Base-by-base conservation (phyloP, 64 coral and sea anemone genomes). In the Anthopleura sola region DNA sequence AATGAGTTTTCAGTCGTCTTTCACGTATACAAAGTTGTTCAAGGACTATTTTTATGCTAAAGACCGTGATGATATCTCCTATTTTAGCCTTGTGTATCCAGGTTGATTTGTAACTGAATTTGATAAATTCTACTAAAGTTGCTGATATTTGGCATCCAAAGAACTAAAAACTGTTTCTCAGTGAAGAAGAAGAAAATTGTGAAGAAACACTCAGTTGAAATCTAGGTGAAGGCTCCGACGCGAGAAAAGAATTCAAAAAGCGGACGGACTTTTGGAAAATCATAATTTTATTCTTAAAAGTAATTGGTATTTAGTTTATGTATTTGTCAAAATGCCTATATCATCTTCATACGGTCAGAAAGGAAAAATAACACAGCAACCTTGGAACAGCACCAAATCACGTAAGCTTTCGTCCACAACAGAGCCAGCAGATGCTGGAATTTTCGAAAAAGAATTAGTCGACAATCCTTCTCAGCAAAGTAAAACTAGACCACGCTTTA, bases 381-480 rank as follows among this genome's bases (percentile, higher is more conserved):
- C 82, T 47, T 83, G 82, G 82, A 83, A 83, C 55, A 33, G 49
- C 23, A 83, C 82, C 38, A 79, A 79, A 48, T 18, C 76, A 10
- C 8, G 36, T 24, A 79, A 38, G 24, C 18, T 44, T 23, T 79
- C 76, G 15, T 79, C 19, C 24, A 10, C 76, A 15, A 28, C 3
- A 37, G 38, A 28, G 21, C 39, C 76, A 79, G 20, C 37, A 24
- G 20, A 48, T 33, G 18, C 37, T n/a, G 21, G 9, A 62, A 62
- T 23, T 15, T 28, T 62, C 0, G 58, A 79, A 48, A 79, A 79
- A 29, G 68, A 71, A 71, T n/a, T 21, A 24, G 2, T 29, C 7
- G 76, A 78, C 76, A 18, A 11, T 24, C 47, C 24, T 23, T 26
- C 44, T 0, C 34, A 79, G 34, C 23, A 29, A 66, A 66, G 20